Percentiles rank a stretch among this genome's conserved stretches.
phyloP scores from a whole-genome alignment of 1,140 invertebrate genomes.

The Ylistrum balloti region DNA sequence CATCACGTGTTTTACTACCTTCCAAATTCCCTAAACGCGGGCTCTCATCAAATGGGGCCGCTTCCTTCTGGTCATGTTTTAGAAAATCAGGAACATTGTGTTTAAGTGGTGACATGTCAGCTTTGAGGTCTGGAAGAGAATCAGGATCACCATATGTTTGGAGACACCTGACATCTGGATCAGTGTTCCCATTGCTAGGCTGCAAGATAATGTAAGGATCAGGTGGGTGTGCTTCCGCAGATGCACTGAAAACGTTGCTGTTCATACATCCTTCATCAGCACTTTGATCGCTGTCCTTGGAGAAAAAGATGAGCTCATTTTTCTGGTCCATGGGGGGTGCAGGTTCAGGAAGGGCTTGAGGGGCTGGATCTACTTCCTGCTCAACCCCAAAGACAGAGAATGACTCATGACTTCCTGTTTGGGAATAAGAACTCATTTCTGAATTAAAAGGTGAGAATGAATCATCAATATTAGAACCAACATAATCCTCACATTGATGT shows the following conservation, averaged over 20 bases:
- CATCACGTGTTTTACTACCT: neutral
- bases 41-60: neutral
- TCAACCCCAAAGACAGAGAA: neutral
- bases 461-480: constrained; percentile 35
- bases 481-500: constrained; percentile 16
- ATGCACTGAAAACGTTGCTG: neutral
- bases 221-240: neutral
- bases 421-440: constrained; percentile 20
- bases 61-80: neutral
- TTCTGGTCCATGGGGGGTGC: neutral
- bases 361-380: neutral
- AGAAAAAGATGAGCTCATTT: neutral
- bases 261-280: neutral
- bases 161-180: neutral
- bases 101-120: neutral
- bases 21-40: neutral
- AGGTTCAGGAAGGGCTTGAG: neutral
- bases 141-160: neutral
- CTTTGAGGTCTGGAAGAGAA: neutral
- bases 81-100: neutral
- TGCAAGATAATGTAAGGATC: neutral
- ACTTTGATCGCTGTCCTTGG: neutral
- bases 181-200: neutral
- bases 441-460: constrained; percentile 39
- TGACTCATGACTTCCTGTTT: constrained; percentile 18